Conservation (phyloP, 2,888 invertebrate genomes). For the Nomada flava region DNA sequence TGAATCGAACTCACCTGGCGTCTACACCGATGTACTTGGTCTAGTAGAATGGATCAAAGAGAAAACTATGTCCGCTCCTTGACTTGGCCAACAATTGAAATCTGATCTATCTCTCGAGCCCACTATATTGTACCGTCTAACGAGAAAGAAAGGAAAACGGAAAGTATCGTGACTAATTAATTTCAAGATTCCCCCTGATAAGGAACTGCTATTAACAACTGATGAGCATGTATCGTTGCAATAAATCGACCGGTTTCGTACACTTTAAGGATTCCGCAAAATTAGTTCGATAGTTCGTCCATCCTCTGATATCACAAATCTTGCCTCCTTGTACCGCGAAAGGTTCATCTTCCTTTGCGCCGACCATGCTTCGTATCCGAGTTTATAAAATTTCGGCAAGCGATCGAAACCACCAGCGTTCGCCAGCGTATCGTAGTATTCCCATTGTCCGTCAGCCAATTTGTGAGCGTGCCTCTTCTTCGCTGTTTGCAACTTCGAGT, state of each 20-base stretch:
- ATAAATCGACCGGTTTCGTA: background rate
- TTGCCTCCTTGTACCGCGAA: conserved; percentile 73
- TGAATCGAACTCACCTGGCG: conserved; percentile 71
- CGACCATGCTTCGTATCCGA: conserved; percentile 71
- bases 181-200: no score
- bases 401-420: conserved; percentile 79
- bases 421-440: conserved; percentile 84
- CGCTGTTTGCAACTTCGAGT: conserved; percentile 85
- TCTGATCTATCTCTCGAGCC: no score
- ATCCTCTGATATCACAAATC: conserved; percentile 72
- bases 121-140: no score
- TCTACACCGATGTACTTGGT: conserved; percentile 73
- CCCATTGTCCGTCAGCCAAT: conserved; percentile 83
- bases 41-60: conserved; percentile 75
- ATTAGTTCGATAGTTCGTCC: conserved; percentile 53
- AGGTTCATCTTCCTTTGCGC: conserved; percentile 59
- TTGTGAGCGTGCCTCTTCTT: conserved; percentile 83
- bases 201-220: no score
- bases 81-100: background rate
- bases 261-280: conserved; percentile 14
- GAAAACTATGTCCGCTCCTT: conserved; percentile 23
- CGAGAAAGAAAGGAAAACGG: no score
- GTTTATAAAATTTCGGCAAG: conserved; percentile 80
- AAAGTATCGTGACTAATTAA: no score
- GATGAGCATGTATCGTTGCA: background rate